These are phyloP conservation scores for Speoplatyrhinus poulsoni DNA, from an alignment of 2,113 vertebrate genomes.

Conservation along the genomic window DNA sequence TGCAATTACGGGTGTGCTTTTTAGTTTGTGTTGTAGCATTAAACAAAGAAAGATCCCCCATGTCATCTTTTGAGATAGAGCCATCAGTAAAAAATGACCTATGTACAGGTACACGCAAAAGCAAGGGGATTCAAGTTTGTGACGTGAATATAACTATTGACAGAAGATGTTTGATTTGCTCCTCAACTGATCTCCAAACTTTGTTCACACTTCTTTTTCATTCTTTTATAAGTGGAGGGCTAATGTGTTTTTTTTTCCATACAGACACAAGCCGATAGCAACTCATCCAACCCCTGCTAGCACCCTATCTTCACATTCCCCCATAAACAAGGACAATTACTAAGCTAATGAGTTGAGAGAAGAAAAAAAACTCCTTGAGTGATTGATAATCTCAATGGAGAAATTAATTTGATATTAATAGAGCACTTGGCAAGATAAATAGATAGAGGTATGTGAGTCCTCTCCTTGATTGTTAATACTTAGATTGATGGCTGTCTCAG, in stretches of 20 bases:
- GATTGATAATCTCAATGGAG: slow-evolving; percentile 76
- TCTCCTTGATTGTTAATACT: slow-evolving; percentile 72
- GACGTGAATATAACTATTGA: slow-evolving; percentile 20
- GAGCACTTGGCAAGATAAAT: slow-evolving; percentile 80
- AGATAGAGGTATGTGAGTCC: slow-evolving; percentile 68
- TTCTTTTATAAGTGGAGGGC: background rate
- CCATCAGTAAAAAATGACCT: slow-evolving; percentile 21
- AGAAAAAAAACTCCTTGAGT: slow-evolving; percentile 62
- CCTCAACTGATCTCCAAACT: background rate
- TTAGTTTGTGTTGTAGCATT: slow-evolving; percentile 8
- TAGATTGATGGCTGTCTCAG: slow-evolving; percentile 74
- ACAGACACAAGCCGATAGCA: slow-evolving; percentile 19
- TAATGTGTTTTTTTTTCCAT: background rate
- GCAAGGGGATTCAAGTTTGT: slow-evolving; percentile 5
- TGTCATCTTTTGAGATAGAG: slow-evolving; percentile 35
- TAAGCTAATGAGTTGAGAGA: slow-evolving; percentile 75
- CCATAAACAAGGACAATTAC: slow-evolving; percentile 82
- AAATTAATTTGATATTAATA: slow-evolving; percentile 81
- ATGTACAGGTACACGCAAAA: background rate
- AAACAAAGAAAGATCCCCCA: slow-evolving; percentile 29
- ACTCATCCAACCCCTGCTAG: slow-evolving; percentile 48
- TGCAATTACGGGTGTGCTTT: background rate
- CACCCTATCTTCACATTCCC: slow-evolving; percentile 65
- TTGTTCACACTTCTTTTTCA: background rate
- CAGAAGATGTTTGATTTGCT: background rate